Base-by-base conservation (phyloP, 1,140 invertebrate genomes). In the Orchestia grillus region DNA sequence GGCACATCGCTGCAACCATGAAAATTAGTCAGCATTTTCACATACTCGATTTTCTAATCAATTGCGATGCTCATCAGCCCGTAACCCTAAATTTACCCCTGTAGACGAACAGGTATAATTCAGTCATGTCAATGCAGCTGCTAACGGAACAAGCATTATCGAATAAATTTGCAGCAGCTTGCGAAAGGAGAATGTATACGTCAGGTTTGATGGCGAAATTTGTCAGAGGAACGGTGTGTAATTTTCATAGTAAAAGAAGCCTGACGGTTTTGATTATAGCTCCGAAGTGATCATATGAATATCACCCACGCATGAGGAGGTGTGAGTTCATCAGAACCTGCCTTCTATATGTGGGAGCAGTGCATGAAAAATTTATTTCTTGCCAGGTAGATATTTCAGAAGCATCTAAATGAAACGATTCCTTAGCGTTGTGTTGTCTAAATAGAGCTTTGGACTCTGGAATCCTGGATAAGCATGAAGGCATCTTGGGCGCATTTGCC, bases 391-490 rank as follows among this genome's bases (percentile, higher is more conserved):
- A 19, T 53, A 53, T 19, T 19, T 53, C 62, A 19, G 1, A 77
- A 36, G 11, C 36, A 77, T 15, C 15, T 3, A 77, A 23, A 36
- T 77, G 62, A 77, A 77, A 77, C 15, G 62, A 77, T 36, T 77
- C 36, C 36, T 77, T 77, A n/a, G n/a, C 62, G 11, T 77, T 1
- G 28, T 28, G 3, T 28, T 77, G 11, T 77, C 36, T 28, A 77
- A 77, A 77, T 36, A 53, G 62, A 77, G 28, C 47, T 53, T 6
- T 53, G 8, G 8, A 44, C 88, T 16, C 43, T 44, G 44, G 92
- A 45, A 45, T 94, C 44, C 44, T 94, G 41, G 44, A 94, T 94
- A 44, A 94, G 92, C 43, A 92, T 43, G 43, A 92, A 43, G 90
- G 90, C 23, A 28, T 94, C 92, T 94, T 47, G 92, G 45, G 44